These are phyloP conservation scores for Intellagama lesueurii DNA, from an alignment of 2,797 vertebrate species.

Conservation along the genomic window DNA sequence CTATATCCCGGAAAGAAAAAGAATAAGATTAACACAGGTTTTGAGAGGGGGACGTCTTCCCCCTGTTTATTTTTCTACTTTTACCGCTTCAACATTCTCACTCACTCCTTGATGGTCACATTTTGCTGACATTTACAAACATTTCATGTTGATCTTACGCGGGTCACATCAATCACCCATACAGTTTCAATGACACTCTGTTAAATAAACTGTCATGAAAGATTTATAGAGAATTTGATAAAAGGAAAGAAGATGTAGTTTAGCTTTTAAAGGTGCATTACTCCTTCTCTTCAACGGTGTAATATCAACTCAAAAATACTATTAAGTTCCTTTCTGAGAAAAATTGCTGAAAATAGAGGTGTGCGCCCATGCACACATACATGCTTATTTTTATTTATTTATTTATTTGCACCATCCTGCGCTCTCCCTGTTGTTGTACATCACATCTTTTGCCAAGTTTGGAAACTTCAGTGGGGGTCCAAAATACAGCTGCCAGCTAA, in stretches of 20 bases:
- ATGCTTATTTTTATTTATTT: neutral
- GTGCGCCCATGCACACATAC: constrained; percentile 48
- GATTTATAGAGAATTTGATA: constrained; percentile 88
- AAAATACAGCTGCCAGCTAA: too few relatives aligned
- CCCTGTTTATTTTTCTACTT: constrained; percentile 77
- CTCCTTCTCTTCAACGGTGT: constrained; percentile 74
- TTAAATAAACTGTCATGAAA: constrained; percentile 88
- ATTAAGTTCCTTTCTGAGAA: constrained; percentile 72
- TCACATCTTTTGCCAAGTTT: constrained; percentile 14
- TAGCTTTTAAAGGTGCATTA: constrained; percentile 83
- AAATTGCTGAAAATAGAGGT: constrained; percentile 67
- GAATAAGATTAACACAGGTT: constrained; percentile 75
- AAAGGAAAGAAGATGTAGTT: constrained; percentile 85
- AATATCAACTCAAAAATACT: constrained; percentile 78
- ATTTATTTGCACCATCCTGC: constrained; percentile 59
- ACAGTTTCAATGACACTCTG: constrained; percentile 85
- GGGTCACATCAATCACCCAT: constrained; percentile 84
- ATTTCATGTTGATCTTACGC: constrained; percentile 84
- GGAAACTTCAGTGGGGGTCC: neutral
- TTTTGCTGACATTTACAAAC: constrained; percentile 87
- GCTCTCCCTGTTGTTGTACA: constrained; percentile 10
- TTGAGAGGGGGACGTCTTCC: too few relatives aligned
- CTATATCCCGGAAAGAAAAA: constrained; percentile 73
- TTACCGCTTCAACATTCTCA: constrained; percentile 73
- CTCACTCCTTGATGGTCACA: constrained; percentile 80